Evolutionary conservation across 2,888 invertebrate species (phyloP).

Genomic region (Thalpophila matura): DNA sequence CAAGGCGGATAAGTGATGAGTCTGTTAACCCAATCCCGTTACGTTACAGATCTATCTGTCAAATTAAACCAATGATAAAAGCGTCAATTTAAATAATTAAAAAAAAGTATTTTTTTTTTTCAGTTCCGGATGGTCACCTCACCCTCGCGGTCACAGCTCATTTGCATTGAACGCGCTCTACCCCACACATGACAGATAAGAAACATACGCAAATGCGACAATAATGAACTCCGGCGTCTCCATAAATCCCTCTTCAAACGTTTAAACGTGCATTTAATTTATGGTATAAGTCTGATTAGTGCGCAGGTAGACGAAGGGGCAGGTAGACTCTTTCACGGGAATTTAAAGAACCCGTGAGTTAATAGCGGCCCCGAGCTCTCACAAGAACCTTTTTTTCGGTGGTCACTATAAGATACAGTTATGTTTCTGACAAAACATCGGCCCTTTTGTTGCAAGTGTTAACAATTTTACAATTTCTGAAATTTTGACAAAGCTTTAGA

Average conservation of each 20-base stretch:
- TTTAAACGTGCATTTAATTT: slow-evolving; percentile 83
- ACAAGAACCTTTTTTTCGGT: slow-evolving; percentile 77
- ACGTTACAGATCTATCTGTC: slow-evolving; percentile 7
- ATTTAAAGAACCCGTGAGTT: slow-evolving; percentile 67
- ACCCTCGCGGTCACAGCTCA: slow-evolving; percentile 29
- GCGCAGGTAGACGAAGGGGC: slow-evolving; percentile 79
- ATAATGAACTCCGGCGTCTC: slow-evolving; percentile 79
- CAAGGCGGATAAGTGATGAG: slow-evolving; percentile 16
- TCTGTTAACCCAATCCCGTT: neutral
- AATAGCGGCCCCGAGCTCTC: slow-evolving; percentile 61
- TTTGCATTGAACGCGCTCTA: slow-evolving; percentile 41
- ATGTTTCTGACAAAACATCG: slow-evolving; percentile 64
- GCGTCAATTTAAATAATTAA: slow-evolving; percentile 48
- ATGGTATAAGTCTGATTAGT: slow-evolving; percentile 82
- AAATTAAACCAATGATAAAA: slow-evolving; percentile 10
- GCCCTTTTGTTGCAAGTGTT: slow-evolving; percentile 80
- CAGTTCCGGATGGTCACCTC: slow-evolving; percentile 9
- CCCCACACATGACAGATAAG: slow-evolving; percentile 65
- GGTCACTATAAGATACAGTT: slow-evolving; percentile 85
- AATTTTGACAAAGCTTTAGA: slow-evolving; percentile 58
- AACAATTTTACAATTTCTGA: slow-evolving; percentile 72
- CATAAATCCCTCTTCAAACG: slow-evolving; percentile 77
- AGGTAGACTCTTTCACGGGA: slow-evolving; percentile 84
- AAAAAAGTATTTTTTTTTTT: slow-evolving; percentile 35
- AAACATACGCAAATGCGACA: slow-evolving; percentile 75